phyloP scores from a whole-genome alignment of 2,888 invertebrate species.

The Scaptomyza caliginosa region DNA sequence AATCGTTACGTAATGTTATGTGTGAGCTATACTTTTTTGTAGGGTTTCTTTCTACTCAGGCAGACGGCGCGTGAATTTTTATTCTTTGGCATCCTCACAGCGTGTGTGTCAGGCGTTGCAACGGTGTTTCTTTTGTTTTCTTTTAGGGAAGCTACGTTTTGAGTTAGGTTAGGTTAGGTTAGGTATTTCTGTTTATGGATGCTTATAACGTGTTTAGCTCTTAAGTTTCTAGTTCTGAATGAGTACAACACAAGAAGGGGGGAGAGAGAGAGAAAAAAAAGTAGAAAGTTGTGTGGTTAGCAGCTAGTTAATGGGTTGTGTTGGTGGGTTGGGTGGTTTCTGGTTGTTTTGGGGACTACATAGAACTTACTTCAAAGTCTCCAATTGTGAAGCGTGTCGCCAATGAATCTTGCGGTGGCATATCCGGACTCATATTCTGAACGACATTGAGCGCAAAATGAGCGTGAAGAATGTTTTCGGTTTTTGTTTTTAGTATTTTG shows the following conservation, averaged over 20 bases:
- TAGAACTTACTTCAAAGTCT: conserved; percentile 89
- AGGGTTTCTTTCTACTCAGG: conserved; percentile 38
- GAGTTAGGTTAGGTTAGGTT: conserved; percentile 33
- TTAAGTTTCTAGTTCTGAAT: conserved; percentile 55
- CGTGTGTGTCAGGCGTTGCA: conserved; percentile 47
- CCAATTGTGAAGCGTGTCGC: conserved; percentile 89
- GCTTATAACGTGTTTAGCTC: conserved; percentile 28
- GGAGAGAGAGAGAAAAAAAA: conserved; percentile 44
- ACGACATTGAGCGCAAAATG: conserved; percentile 61
- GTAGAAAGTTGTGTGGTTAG: conserved; percentile 60
- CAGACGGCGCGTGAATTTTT: conserved; percentile 56
- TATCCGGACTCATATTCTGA: conserved; percentile 87
- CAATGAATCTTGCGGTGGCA: conserved; percentile 86
- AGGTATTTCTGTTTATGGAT: conserved; percentile 32
- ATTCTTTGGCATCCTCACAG: conserved; percentile 36
- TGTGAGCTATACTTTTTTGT: conserved; percentile 34
- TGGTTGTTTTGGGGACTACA: conserved; percentile 41
- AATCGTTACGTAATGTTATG: conserved; percentile 33
- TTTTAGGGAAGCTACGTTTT: conserved; percentile 27
- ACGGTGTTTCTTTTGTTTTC: background rate
- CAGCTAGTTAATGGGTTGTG: conserved; percentile 13
- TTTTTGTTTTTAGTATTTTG: conserved; percentile 20
- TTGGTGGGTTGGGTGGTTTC: conserved; percentile 8
- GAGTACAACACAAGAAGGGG: conserved; percentile 31
- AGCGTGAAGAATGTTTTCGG: conserved; percentile 48